Evolutionary conservation across 2,888 invertebrate species (phyloP).

Genomic region (Chalcosyrphus nemorum): DNA sequence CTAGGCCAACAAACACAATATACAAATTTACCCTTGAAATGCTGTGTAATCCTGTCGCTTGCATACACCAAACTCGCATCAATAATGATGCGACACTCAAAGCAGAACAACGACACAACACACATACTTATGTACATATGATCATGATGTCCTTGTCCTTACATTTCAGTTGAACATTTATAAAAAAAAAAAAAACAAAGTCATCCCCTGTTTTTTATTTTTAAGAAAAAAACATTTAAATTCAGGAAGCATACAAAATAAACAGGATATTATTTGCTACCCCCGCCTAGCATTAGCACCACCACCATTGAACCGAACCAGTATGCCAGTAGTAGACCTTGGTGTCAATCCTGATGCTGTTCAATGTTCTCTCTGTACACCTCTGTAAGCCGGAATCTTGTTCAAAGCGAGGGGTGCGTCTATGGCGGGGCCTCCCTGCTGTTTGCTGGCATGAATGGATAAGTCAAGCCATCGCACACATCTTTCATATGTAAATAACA

Average conservation of each 20-base stretch:
- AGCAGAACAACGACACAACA: not conserved
- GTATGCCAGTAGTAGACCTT: not conserved
- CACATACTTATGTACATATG: too few relatives aligned
- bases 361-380: constrained; percentile 29
- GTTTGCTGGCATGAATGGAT: constrained; percentile 53
- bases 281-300: constrained; percentile 15
- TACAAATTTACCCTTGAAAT: constrained; percentile 57
- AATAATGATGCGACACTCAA: constrained; percentile 4
- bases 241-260: constrained; percentile 65
- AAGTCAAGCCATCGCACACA: constrained; percentile 55
- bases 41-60: not conserved
- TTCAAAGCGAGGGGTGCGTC: constrained; percentile 12
- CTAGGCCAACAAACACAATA: constrained; percentile 59
- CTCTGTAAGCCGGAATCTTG: constrained; percentile 25
- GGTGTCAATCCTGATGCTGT: constrained; percentile 31
- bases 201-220: constrained; percentile 49
- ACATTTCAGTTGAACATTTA: constrained; percentile 20
- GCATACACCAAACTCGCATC: constrained; percentile 10
- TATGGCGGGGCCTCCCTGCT: constrained; percentile 12
- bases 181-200: constrained; percentile 35
- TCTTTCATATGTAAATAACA: constrained; percentile 35
- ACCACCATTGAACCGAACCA: constrained; percentile 1
- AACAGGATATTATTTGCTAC: constrained; percentile 67
- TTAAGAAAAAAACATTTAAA: constrained; percentile 30
- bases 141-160: constrained; percentile 41